Evolutionary conservation across 2,888 invertebrate genomes (phyloP).

Genomic region (Drosophila ochracea): DNA sequence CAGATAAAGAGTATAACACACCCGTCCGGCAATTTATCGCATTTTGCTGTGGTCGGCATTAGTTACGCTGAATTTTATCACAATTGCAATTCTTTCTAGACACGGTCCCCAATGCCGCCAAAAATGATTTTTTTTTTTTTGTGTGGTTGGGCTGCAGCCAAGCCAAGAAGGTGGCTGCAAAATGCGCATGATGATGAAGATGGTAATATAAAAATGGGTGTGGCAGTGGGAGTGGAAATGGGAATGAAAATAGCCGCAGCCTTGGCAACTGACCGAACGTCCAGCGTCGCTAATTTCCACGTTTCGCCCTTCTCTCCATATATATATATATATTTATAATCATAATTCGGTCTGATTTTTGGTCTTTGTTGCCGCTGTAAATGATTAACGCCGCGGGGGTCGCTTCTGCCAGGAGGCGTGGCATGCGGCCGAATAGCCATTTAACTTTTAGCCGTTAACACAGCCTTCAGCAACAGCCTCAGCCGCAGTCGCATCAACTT

Average conservation of each 20-base stretch:
- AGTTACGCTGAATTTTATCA: slow-evolving; percentile 80
- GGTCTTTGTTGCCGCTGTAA: slow-evolving; percentile 64
- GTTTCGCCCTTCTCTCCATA: slow-evolving; percentile 31
- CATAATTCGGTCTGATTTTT: slow-evolving; percentile 65
- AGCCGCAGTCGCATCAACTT: not conserved
- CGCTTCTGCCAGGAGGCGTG: slow-evolving; percentile 19
- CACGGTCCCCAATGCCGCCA: slow-evolving; percentile 32
- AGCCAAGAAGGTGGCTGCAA: slow-evolving; percentile 32
- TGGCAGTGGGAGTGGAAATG: slow-evolving; percentile 6
- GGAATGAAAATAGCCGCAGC: slow-evolving; percentile 39
- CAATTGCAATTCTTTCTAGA: slow-evolving; percentile 75
- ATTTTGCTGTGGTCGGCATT: slow-evolving; percentile 80
- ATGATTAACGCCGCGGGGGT: slow-evolving; percentile 66
- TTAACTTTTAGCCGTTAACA: slow-evolving; percentile 31
- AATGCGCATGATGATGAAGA: slow-evolving; percentile 28
- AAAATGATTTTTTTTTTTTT: slow-evolving; percentile 34
- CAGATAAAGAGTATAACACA: slow-evolving; percentile 44
- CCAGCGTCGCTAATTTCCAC: slow-evolving; percentile 60
- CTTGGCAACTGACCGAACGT: slow-evolving; percentile 66
- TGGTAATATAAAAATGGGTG: slow-evolving; percentile 27
- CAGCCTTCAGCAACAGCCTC: slow-evolving; percentile 27
- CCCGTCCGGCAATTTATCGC: slow-evolving; percentile 74
- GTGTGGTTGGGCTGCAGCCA: slow-evolving; percentile 57
- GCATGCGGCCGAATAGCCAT: slow-evolving; percentile 8
- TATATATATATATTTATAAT: slow-evolving; percentile 56